Conservation (phyloP, 2,797 vertebrate species). For the Acanthurus lineatus region DNA sequence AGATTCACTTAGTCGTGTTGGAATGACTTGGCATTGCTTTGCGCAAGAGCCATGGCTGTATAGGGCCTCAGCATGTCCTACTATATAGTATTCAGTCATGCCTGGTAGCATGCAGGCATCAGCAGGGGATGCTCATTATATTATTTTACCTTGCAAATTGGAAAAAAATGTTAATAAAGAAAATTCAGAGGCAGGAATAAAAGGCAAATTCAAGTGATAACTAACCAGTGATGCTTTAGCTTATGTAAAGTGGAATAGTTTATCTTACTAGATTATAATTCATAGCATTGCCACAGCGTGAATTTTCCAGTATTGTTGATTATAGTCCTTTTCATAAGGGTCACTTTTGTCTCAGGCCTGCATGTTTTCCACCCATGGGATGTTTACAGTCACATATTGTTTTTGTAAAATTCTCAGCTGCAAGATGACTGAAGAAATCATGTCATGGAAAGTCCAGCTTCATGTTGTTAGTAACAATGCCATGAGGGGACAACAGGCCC, state of each 20-base stretch:
- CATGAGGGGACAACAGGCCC: constrained; percentile 42
- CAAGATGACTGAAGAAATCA: constrained; percentile 48
- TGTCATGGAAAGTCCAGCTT: constrained; percentile 61
- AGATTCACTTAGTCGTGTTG: constrained; percentile 62
- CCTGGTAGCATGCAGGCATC: constrained; percentile 39
- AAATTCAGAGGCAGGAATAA: not conserved
- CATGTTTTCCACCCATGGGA: constrained; percentile 15
- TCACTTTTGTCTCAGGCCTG: constrained; percentile 16
- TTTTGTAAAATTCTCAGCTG: constrained; percentile 41
- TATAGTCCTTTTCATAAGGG: not conserved
- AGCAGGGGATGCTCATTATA: constrained; percentile 22
- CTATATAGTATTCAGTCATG: constrained; percentile 46
- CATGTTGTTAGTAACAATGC: constrained; percentile 53
- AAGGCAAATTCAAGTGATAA: not conserved
- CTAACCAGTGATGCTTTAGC: too few species aligned
- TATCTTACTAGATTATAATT: not conserved
- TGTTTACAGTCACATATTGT: constrained; percentile 37
- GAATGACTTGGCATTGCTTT: constrained; percentile 72
- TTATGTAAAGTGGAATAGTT: too few species aligned
- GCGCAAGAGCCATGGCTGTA: constrained; percentile 54
- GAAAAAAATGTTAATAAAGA: not conserved
- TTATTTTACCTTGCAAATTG: not conserved
- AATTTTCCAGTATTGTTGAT: not conserved
- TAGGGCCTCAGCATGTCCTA: constrained; percentile 39
- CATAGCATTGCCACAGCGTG: not conserved